Base-by-base conservation (phyloP, 2,888 invertebrate species). In the Erpobdella octoculata region DNA sequence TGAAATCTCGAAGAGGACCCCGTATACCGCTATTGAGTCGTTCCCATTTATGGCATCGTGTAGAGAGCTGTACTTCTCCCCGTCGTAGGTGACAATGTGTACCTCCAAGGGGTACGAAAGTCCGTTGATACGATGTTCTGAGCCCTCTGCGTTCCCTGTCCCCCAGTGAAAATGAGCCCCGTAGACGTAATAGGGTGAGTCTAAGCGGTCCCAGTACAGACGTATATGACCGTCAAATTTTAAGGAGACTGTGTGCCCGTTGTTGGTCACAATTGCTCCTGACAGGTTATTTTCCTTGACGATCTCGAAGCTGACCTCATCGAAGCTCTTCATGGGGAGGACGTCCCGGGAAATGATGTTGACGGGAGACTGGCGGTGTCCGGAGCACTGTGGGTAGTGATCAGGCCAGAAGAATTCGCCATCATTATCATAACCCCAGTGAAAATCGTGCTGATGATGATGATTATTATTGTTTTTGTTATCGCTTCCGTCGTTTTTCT, bases 121-220 rank as follows among this genome's bases (percentile, higher is more conserved):
- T 64, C 64, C 64, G 21, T 71, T 41, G 64, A 71, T 38, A 33
- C 59, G 41, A 65, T 71, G 71, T 21, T 71, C 71, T 4, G 71
- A 71, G 15, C 71, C 71, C 9, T 36, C 59, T 18, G 33, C 38
- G 31, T 64, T 31, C 33, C 37, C 33, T 15, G 21, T 21, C 9
- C 71, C 71, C 71, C 71, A 71, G 41, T 71, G 71, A 35, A 71
- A 71, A 31, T 71, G 71, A 31, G 33, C 64, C 46, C 71, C 71
- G 31, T 21, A 33, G 28, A 71, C 65, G 18, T 15, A 31, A 35
- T 59, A 71, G 28, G 28, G 59, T 21, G 36, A 25, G 31, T 15
- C 46, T 6, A 71, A 38, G 36, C 59, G 31, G 37, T 46, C 71
- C 35, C 71, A 58, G n/a, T n/a, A 21, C 33, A 71, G 38, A 31